phyloP scores from a whole-genome alignment of 2,797 vertebrate genomes.

The Otolemur crassicaudatus region DNA sequence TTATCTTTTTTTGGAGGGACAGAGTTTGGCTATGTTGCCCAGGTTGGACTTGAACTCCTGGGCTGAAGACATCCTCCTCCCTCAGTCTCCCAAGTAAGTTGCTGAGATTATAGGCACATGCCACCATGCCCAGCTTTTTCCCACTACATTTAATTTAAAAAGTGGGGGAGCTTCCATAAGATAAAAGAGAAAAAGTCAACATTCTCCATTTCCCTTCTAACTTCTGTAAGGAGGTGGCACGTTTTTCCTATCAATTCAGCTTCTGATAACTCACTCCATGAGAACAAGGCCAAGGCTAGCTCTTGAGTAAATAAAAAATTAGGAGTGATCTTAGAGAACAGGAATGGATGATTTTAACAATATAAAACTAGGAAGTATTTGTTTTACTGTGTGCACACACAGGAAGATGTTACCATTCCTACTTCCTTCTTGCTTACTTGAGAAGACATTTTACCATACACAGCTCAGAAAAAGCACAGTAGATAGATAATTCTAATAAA shows the following conservation, averaged over 20 bases:
- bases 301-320: slow-evolving; percentile 20
- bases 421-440: not conserved
- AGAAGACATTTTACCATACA: not conserved
- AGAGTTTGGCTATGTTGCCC: not conserved
- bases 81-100: not conserved
- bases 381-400: not conserved
- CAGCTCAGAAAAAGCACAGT: not conserved
- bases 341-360: not conserved
- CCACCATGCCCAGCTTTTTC: not conserved
- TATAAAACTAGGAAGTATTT: not conserved
- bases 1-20: not conserved
- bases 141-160: not conserved
- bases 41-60: not conserved
- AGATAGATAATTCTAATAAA: not conserved
- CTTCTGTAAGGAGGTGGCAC: not conserved
- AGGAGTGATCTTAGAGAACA: not conserved
- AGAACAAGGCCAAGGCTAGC: not conserved
- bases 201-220: not conserved
- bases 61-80: not conserved
- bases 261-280: not conserved
- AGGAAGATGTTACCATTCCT: not conserved
- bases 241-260: not conserved
- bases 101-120: not conserved
- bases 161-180: not conserved
- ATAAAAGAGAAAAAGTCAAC: not conserved